phyloP scores from a whole-genome alignment of 1,140 invertebrate genomes.

The Argopecten irradians region DNA sequence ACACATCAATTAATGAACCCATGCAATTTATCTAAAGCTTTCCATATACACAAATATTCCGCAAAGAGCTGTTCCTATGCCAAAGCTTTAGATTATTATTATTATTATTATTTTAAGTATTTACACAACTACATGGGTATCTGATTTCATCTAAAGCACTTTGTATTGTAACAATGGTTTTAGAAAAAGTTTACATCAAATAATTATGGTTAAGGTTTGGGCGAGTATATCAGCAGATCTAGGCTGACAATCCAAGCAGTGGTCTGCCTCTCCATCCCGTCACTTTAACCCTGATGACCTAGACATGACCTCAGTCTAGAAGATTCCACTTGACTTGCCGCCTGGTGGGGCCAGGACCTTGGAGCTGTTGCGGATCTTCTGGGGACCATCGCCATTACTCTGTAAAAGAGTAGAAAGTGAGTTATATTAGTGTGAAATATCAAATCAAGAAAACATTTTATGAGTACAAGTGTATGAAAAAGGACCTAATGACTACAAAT shows the following conservation, averaged over 20 bases:
- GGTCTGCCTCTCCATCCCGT: neutral
- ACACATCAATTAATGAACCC: neutral
- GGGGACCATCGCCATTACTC: neutral
- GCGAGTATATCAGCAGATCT: neutral
- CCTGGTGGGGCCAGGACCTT: conserved; percentile 1
- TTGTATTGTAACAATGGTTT: neutral
- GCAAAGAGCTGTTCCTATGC: neutral
- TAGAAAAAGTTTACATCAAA: neutral
- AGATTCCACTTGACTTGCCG: neutral
- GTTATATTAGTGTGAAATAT: too few relatives aligned
- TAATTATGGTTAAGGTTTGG: neutral
- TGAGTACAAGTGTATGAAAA: too few relatives aligned
- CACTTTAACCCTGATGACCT: neutral
- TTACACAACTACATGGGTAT: neutral
- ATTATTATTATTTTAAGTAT: neutral
- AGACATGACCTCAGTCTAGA: neutral
- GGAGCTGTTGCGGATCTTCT: neutral
- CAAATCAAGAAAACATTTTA: too few relatives aligned
- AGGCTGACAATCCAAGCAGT: neutral
- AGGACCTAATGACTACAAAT: too few relatives aligned
- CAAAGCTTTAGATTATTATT: neutral
- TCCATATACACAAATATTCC: conserved; percentile 1
- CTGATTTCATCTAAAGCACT: neutral
- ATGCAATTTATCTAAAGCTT: neutral
- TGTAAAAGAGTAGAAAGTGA: neutral